Base-by-base conservation (phyloP, 2,113 vertebrate species). In the Sterna hirundo region DNA sequence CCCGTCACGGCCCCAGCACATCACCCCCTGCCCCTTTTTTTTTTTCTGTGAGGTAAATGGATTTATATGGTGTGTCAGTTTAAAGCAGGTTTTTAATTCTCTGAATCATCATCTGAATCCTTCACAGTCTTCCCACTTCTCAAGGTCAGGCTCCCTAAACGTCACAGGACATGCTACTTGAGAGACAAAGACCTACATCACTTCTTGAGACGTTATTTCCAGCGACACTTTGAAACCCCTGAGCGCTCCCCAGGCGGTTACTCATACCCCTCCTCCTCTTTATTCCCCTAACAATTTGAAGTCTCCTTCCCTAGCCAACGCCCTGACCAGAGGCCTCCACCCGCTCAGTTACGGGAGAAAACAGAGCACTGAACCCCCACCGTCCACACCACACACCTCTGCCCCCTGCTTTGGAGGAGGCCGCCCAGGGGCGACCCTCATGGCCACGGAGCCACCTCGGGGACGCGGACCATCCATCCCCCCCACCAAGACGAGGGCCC, bases 161-260 rank as follows among this genome's bases (percentile, higher is more conserved):
- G n/a, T 38, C 46, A 32, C 30, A 40, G 44, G 34, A n/a, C 2
- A 2, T 0, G 26, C 26, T n/a, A 10, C 26, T 61, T 0, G 2
- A 52, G 15, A 47, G 36, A 46, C 22, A 46, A 57, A 12, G 4
- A 11, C 15, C n/a, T 8, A 2, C 5, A 54, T 4, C 12, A 1
- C 30, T 79, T 32, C 29, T 34, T 3, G 3, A 26, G 20, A 47
- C 12, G 15, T 2, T 68, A 27, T 27, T 29, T 51, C 14, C n/a
- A 22, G 12, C 55, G 13, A 30, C 51, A 25, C 22, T 27, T n/a
- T 6, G 15, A 5, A 15, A 25, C 16, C n/a, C 62, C 52, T 0
- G 8, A 30, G 55, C 2, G 0, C 68, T 54, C 8, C 7, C 6
- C 30, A 8, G 20, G 6, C 1, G 0, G 34, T 22, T 49, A 22